A percentile compares a stretch with the other conserved stretches of the same genome.
Evolutionary conservation across 2,113 vertebrate species (phyloP).

Genomic region (Peucedramus taeniatus): DNA sequence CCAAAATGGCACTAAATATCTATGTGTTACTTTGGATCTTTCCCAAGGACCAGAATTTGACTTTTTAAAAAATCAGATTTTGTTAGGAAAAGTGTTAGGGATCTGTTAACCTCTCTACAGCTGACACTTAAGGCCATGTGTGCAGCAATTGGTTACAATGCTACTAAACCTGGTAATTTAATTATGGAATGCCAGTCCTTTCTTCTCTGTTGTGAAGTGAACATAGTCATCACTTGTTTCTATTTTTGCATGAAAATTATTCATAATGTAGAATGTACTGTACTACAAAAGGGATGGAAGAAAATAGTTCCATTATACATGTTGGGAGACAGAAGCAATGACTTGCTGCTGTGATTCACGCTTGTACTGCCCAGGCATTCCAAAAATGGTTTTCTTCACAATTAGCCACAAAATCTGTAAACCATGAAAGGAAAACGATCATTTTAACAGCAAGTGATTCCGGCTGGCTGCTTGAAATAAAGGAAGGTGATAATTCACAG

Average conservation of each 20-base stretch:
- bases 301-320: conserved; percentile 51
- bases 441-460: not conserved
- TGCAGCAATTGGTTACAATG: not conserved
- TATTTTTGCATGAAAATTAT: conserved; percentile 58
- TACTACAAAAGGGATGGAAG: conserved; percentile 54
- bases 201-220: conserved; percentile 11
- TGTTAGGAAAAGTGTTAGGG: not conserved
- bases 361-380: conserved; percentile 29
- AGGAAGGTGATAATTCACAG: not conserved
- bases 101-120: not conserved
- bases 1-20: not conserved
- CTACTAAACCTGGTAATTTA: not conserved
- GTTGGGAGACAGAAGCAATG: conserved; percentile 49
- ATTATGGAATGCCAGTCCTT: conserved; percentile 12
- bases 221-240: not conserved
- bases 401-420: conserved; percentile 36
- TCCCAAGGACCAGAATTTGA: not conserved
- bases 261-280: conserved; percentile 59
- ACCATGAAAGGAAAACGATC: conserved; percentile 23
- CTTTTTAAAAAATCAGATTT: not conserved
- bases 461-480: not conserved
- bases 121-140: not conserved
- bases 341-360: conserved; percentile 51
- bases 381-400: conserved; percentile 46
- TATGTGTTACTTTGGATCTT: not conserved